Conservation (phyloP, 2,113 vertebrate genomes). For the Ceuthmochares aereus region DNA sequence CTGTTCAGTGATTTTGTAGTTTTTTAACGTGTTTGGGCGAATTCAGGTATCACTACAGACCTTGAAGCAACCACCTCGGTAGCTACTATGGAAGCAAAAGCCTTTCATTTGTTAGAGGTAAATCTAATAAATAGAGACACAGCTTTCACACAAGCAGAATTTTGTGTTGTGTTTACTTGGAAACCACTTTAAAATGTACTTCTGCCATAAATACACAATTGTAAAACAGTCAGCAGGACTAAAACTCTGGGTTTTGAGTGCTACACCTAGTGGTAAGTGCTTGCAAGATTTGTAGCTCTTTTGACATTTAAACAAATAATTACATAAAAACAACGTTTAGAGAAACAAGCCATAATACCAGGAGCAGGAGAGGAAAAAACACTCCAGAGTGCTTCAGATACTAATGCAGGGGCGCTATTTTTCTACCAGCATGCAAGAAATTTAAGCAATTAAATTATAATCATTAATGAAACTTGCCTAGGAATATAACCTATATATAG, state of each 20-base stretch:
- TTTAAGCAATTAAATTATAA: neutral
- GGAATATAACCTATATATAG: neutral
- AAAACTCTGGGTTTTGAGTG: neutral
- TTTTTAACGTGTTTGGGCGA: neutral
- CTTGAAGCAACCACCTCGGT: neutral
- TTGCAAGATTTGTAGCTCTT: neutral
- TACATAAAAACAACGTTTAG: neutral
- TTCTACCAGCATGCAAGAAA: neutral
- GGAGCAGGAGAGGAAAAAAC: neutral
- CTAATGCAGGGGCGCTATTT: neutral
- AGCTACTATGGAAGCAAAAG: neutral
- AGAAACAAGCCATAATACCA: conserved; percentile 6
- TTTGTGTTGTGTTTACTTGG: neutral
- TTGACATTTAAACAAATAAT: neutral
- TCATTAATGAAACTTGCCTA: neutral
- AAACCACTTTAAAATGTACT: neutral
- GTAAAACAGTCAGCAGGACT: conserved; percentile 1
- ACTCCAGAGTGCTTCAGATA: neutral
- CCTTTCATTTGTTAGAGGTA: neutral
- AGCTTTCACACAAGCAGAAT: neutral
- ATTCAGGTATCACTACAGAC: neutral
- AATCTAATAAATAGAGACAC: neutral
- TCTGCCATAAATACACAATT: neutral
- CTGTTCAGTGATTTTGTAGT: neutral
- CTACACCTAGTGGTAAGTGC: conserved; percentile 45